Evolutionary conservation across 2,888 invertebrate species (phyloP).

Genomic region (Dasysyrphus albostriatus): DNA sequence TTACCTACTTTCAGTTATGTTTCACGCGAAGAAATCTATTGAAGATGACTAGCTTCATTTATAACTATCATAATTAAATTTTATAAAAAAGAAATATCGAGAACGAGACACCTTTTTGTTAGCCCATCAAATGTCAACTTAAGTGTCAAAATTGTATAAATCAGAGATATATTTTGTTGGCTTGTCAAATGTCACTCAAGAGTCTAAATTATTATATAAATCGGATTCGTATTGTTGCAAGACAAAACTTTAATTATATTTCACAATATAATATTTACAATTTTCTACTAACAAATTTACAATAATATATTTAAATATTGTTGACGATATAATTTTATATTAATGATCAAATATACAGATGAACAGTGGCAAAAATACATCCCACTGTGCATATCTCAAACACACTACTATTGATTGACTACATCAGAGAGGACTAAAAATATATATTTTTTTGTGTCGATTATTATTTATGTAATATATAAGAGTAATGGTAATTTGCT

Average conservation of each 20-base stretch:
- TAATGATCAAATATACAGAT: conserved; percentile 66
- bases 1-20: no score
- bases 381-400: conserved; percentile 49
- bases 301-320: conserved; percentile 25
- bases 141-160: not conserved
- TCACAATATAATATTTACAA: conserved; percentile 44
- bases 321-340: conserved; percentile 6
- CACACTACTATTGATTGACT: conserved; percentile 38
- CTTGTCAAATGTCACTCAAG: no score
- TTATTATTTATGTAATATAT: conserved; percentile 1
- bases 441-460: conserved; percentile 14
- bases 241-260: not conserved
- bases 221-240: not conserved
- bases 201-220: no score
- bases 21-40: no score
- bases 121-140: no score
- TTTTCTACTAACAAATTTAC: conserved; percentile 58
- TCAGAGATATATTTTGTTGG: no score
- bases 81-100: no score
- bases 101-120: no score
- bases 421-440: not conserved
- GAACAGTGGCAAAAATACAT: conserved; percentile 34
- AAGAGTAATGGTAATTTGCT: not conserved
- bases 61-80: no score
- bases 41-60: no score